These are phyloP conservation scores for Caenorhabditis sp. DNA, from an alignment of 2,888 invertebrate species.

Conservation along the genomic window DNA sequence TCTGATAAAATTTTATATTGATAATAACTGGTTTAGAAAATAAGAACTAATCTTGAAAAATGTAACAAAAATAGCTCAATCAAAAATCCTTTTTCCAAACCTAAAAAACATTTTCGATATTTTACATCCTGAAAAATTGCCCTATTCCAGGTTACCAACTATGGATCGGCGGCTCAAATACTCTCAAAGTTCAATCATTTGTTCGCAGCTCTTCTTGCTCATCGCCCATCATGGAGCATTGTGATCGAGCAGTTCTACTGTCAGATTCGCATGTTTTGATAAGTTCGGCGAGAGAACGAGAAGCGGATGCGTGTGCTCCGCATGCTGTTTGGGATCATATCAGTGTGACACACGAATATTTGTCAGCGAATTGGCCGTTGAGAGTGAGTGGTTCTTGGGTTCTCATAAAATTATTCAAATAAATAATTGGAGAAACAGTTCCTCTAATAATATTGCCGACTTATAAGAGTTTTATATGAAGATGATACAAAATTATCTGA, in stretches of 20 bases:
- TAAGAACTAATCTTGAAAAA: no score
- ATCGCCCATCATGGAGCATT: conserved; percentile 46
- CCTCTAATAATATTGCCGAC: no score
- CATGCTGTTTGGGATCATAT: conserved; percentile 68
- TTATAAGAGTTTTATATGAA: no score
- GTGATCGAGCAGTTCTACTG: conserved; percentile 61
- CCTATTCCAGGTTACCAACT: background rate
- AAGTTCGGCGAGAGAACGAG: conserved; percentile 43
- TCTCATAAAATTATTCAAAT: no score
- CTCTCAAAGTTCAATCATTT: background rate
- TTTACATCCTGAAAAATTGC: no score
- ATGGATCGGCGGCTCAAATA: background rate
- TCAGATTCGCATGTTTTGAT: conserved; percentile 47
- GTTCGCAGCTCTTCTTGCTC: background rate
- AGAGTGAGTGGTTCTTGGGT: conserved; percentile 59
- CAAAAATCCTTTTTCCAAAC: no score
- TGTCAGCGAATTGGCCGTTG: conserved; percentile 68
- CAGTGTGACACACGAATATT: conserved; percentile 61
- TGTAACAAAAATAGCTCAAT: no score
- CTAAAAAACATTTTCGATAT: no score
- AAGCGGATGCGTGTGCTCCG: conserved; percentile 60
- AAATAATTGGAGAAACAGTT: no score
- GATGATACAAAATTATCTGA: no score
- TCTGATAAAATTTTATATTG: no score
- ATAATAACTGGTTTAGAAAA: no score